Conservation (phyloP, 2,113 vertebrate genomes). For the Dasyprocta punctata region DNA sequence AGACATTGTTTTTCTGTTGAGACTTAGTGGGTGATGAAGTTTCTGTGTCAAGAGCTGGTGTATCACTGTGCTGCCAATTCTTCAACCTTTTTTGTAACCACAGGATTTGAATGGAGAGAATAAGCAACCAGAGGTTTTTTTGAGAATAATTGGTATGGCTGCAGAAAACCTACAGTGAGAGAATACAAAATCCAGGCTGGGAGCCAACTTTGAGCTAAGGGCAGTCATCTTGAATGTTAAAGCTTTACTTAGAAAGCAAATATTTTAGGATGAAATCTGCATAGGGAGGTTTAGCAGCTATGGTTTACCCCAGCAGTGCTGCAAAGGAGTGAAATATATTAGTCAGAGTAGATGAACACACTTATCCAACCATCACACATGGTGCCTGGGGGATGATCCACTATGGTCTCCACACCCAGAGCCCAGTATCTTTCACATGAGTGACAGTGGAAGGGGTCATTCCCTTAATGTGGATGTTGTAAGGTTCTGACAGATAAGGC, state of each 20-base stretch:
- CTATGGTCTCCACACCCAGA: background rate
- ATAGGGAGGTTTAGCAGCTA: background rate
- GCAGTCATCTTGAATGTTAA: background rate
- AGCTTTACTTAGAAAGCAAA: slow-evolving; percentile 17
- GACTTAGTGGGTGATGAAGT: background rate
- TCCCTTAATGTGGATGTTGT: background rate
- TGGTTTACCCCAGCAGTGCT: background rate
- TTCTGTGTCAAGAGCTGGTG: background rate
- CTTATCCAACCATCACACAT: background rate
- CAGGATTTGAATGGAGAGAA: background rate
- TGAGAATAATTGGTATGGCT: slow-evolving; percentile 49
- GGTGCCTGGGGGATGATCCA: accelerated
- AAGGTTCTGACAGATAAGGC: background rate
- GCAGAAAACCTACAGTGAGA: slow-evolving; percentile 13
- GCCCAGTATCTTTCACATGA: background rate
- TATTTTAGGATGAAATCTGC: background rate
- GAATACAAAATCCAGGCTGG: background rate
- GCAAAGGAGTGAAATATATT: background rate
- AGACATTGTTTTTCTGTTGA: background rate
- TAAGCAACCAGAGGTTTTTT: slow-evolving; percentile 5
- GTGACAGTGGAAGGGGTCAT: background rate
- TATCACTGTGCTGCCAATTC: background rate
- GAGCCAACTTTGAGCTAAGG: slow-evolving; percentile 17
- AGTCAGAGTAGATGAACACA: background rate
- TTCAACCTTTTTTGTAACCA: slow-evolving; percentile 20